Evolutionary conservation across 2,113 vertebrate species (phyloP), one percentile per base, ranked within the genome.

Genomic region (Cephalophus harveyi): DNA sequence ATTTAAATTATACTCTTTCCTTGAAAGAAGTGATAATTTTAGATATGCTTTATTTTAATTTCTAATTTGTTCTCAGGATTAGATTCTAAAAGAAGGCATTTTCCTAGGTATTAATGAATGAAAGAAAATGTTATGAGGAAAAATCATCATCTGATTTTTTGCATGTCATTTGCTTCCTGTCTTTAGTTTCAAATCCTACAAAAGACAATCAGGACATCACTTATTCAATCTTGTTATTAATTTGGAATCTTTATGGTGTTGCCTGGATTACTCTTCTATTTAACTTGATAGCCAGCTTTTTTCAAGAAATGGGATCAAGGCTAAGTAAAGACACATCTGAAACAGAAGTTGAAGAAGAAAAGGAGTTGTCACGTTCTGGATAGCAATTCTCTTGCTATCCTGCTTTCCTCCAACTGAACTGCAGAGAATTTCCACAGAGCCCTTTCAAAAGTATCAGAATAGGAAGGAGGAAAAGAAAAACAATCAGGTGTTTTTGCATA

Each of bases 1-100:
- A 85, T 89, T 95, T 91, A 95, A 94, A 94, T 87, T 54, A 40
- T 92, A 84, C 67, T 89, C 19, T 92, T 82, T 88, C 48, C n/a
- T 50, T 89, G 54, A 97, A 94, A 95, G 27, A 46, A 59, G 28
- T 64, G 30, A 93, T 57, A 50, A 86, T 93, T 93, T 96, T 71
- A 95, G 85, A 60, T 86, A 60, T 50, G 16, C 23, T 88, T 88
- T 86, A 86, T 96, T 91, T 97, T 87, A 57, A 87, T 74, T 84
- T 93, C 71, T 59, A 62, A 83, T 92, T 91, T 97, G 78, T 67
- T 84, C 59, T 90, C 36, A 89, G 71, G 10, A 87, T 82, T 52
- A 84, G 10, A 87, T 82, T 92, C 25, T 87, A 50, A 96, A 95
- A 81, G n/a, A 46, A 87, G 46, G 6, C 2, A 40, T 91, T n/a